These are phyloP conservation scores for Panopea generosa DNA, from an alignment of 2,888 invertebrate species.

Conservation along the genomic window DNA sequence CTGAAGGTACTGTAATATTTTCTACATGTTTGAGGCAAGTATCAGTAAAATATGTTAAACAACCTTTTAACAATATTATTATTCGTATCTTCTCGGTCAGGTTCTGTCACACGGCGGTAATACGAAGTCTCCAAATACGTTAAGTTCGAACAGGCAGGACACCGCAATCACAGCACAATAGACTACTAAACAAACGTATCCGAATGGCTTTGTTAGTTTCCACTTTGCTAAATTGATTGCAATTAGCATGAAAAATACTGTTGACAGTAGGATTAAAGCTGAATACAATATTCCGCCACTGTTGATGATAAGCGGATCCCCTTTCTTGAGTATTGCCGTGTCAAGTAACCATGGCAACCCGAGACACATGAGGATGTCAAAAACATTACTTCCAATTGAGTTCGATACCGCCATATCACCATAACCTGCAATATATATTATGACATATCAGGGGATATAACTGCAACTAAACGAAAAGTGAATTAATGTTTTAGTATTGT, in stretches of 20 bases:
- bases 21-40: no score
- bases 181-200: slow-evolving; percentile 88
- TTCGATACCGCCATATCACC: slow-evolving; percentile 85
- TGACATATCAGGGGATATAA: no score
- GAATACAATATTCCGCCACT: slow-evolving; percentile 94
- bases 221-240: slow-evolving; percentile 89
- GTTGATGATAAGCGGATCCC: slow-evolving; percentile 91
- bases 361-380: slow-evolving; percentile 83
- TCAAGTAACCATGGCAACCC: slow-evolving; percentile 83
- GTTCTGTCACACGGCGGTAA: slow-evolving; percentile 39
- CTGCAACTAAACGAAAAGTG: no score
- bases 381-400: slow-evolving; percentile 84
- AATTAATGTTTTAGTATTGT: no score
- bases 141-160: slow-evolving; percentile 92
- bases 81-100: no score
- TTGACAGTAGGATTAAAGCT: slow-evolving; percentile 91
- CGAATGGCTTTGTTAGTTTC: slow-evolving; percentile 89
- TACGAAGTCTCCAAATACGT: slow-evolving; percentile 93
- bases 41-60: no score
- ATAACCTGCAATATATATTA: slow-evolving; percentile 70
- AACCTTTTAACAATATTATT: no score
- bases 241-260: slow-evolving; percentile 90
- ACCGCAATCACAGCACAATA: slow-evolving; percentile 91
- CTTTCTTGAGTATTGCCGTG: slow-evolving; percentile 71
- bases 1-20: no score